Percentiles rank a stretch among this genome's conserved stretches.
phyloP scores from a whole-genome alignment of 2,888 invertebrate species.

The Taphrorychus bicolor region DNA sequence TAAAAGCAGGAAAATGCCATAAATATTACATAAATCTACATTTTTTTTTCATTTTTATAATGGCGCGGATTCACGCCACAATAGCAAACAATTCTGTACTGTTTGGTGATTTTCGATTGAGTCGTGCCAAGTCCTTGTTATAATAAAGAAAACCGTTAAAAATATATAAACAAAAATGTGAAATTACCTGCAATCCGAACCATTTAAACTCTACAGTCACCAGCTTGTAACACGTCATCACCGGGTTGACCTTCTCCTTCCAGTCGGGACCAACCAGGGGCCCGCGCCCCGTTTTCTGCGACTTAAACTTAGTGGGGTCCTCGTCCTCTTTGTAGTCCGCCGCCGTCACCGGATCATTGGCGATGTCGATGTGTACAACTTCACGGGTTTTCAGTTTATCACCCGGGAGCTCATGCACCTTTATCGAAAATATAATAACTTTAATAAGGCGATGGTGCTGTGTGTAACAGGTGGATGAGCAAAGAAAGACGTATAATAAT shows the following conservation, averaged over 20 bases:
- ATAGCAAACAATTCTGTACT: too few relatives aligned
- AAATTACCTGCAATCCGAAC: constrained; percentile 87
- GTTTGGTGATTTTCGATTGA: too few relatives aligned
- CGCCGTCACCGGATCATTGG: constrained; percentile 82
- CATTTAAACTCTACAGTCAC: constrained; percentile 98
- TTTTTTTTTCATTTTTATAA: too few relatives aligned
- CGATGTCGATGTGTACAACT: constrained; percentile 93
- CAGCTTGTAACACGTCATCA: constrained; percentile 98
- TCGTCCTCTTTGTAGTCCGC: constrained; percentile 89
- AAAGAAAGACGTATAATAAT: too few relatives aligned
- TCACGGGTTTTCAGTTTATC: constrained; percentile 90
- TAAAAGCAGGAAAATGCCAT: neutral
- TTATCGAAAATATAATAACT: neutral
- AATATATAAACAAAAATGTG: too few relatives aligned
- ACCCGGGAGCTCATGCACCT: constrained; percentile 92
- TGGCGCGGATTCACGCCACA: too few relatives aligned
- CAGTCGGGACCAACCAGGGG: constrained; percentile 83
- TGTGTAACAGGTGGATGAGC: too few relatives aligned
- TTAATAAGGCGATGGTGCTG: too few relatives aligned
- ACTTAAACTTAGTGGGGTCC: constrained; percentile 88
- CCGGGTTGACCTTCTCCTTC: constrained; percentile 79
- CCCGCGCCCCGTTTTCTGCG: constrained; percentile 92
- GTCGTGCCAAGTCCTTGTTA: too few relatives aligned
- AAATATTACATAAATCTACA: neutral
- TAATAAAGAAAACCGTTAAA: neutral